phyloP scores from a whole-genome alignment of 2,797 vertebrate species.

The Phoebastria nigripes region DNA sequence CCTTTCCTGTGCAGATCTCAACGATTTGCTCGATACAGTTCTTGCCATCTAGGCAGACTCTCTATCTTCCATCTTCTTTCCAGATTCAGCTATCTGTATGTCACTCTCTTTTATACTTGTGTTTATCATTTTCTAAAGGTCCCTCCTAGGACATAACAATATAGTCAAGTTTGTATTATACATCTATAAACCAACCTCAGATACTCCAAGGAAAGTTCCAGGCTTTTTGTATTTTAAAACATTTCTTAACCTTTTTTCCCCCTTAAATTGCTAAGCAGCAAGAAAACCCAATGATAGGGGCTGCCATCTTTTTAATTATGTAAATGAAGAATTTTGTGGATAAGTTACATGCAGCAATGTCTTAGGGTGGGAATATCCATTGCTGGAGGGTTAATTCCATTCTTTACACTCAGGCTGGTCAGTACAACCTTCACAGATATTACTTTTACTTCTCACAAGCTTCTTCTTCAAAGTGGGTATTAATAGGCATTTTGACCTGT shows the following conservation, averaged over 20 bases:
- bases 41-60: not conserved
- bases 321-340: not conserved
- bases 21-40: not conserved
- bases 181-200: not conserved
- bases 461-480: not conserved
- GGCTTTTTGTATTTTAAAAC: not conserved
- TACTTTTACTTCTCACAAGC: not conserved
- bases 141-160: not conserved
- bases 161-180: not conserved
- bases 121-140: not conserved
- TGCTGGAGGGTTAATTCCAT: not conserved
- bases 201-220: not conserved
- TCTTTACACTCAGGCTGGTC: not conserved
- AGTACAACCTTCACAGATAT: not conserved
- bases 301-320: not conserved
- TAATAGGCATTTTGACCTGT: slow-evolving; percentile 30
- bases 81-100: not conserved
- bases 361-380: not conserved
- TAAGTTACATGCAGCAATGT: not conserved
- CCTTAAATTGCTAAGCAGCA: not conserved
- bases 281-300: not conserved
- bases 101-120: not conserved
- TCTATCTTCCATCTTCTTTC: not conserved
- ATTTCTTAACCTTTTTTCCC: not conserved
- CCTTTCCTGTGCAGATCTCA: not conserved